Percentiles rank a stretch among this genome's conserved stretches.
Conservation (phyloP, 2,888 invertebrate genomes). For the Stictocephala bisonia region DNA sequence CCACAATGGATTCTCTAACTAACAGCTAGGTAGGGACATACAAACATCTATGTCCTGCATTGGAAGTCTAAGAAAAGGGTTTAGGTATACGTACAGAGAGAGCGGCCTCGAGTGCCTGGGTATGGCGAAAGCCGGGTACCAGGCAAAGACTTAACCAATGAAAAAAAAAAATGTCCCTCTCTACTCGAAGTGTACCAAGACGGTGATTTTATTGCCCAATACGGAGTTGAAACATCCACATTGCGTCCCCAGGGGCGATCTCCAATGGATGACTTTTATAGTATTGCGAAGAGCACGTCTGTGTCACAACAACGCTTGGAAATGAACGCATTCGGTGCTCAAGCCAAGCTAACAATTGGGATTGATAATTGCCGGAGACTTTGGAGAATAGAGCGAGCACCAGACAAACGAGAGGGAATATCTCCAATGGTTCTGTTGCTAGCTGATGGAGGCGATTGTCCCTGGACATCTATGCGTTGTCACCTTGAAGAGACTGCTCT, state of each 20-base stretch:
- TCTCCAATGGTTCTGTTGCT: background rate
- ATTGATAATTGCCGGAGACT: conserved; percentile 36
- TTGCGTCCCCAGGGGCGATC: conserved; percentile 30
- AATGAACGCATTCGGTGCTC: conserved; percentile 28
- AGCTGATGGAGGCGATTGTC: conserved; percentile 36
- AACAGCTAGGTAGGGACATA: too few relatives aligned
- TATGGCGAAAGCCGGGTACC: too few relatives aligned
- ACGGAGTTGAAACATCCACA: conserved; percentile 31
- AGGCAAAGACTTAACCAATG: too few relatives aligned
- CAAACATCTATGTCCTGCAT: too few relatives aligned
- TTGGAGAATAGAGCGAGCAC: conserved; percentile 31
- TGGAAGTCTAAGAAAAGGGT: too few relatives aligned
- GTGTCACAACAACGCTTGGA: conserved; percentile 19
- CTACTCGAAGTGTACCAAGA: too few relatives aligned
- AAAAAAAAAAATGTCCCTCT: too few relatives aligned
- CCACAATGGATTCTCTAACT: too few relatives aligned
- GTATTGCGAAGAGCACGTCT: conserved; percentile 12
- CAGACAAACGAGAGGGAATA: conserved; percentile 17
- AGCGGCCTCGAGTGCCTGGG: too few relatives aligned
- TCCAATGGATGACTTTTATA: conserved; percentile 36
- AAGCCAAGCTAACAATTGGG: conserved; percentile 26
- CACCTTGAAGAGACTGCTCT: conserved; percentile 33
- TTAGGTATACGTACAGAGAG: too few relatives aligned
- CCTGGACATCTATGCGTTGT: conserved; percentile 23
- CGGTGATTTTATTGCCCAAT: conserved; percentile 32